A percentile compares a stretch with the other conserved stretches of the same genome.
Conservation (phyloP, 2,888 invertebrate species). For the Morinoia aosen region DNA sequence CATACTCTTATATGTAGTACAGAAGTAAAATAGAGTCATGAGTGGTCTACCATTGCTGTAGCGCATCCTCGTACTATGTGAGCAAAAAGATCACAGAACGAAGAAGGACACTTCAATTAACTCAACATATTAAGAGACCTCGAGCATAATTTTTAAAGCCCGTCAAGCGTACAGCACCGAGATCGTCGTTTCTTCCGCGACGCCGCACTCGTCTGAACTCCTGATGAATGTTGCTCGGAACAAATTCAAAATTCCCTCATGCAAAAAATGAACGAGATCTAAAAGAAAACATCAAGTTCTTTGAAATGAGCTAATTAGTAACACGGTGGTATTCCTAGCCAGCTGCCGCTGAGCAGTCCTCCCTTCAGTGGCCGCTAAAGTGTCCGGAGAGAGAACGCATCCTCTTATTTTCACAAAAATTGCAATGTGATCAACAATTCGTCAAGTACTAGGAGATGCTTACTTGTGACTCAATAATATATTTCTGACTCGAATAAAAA, state of each 20-base stretch:
- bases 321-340: not conserved
- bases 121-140: not conserved
- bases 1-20: not conserved
- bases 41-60: not conserved
- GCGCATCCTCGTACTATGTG: not conserved
- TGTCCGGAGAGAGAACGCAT: not conserved
- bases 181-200: not conserved
- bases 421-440: not conserved
- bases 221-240: not conserved
- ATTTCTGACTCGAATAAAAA: not conserved
- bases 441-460: not conserved
- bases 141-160: not conserved
- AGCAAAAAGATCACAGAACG: not conserved
- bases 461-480: not conserved
- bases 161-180: not conserved
- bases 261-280: conserved; percentile 4
- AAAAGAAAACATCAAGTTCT: conserved; percentile 9
- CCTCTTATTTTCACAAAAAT: not conserved
- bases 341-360: not conserved
- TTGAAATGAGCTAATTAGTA: not conserved
- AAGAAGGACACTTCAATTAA: not conserved
- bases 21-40: not conserved
- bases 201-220: not conserved
- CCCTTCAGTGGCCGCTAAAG: not conserved
- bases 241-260: conserved; percentile 2